Evolutionary conservation across 2,113 vertebrate species (phyloP).

Genomic region (Vulpes lagopus): DNA sequence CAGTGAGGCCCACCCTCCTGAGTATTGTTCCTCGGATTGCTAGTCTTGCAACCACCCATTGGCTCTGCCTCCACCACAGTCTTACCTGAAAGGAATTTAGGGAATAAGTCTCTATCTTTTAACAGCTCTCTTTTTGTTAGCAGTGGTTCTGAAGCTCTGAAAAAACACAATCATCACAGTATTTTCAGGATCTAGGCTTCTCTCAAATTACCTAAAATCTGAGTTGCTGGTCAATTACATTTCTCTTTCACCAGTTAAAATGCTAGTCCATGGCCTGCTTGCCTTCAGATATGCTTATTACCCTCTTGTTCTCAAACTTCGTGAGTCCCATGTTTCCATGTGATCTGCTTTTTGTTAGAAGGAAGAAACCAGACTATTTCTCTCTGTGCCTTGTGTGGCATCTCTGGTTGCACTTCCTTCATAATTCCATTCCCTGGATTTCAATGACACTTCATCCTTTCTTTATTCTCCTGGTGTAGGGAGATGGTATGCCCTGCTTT

Average conservation of each 20-base stretch:
- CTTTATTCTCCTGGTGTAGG: neutral
- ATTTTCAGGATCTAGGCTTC: neutral
- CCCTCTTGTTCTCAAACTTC: neutral
- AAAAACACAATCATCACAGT: neutral
- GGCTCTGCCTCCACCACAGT: no score
- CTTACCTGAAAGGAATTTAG: neutral
- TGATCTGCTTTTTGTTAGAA: neutral
- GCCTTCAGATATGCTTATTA: neutral
- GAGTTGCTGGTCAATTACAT: neutral
- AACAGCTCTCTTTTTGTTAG: neutral
- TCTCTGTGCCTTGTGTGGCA: neutral
- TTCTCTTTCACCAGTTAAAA: neutral
- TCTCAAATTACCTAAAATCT: slow-evolving; percentile 13
- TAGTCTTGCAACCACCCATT: neutral
- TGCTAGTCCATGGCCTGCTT: neutral
- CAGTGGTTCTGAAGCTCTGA: slow-evolving; percentile 2
- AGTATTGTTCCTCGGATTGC: neutral
- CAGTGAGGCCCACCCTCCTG: neutral
- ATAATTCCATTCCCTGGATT: neutral
- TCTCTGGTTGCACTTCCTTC: neutral
- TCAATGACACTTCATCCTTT: neutral
- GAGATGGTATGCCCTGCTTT: neutral
- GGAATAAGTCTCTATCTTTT: neutral
- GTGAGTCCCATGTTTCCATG: neutral
- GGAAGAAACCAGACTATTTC: neutral